Conservation (phyloP, 2,797 vertebrate species). For the Helarctos malayanus region DNA sequence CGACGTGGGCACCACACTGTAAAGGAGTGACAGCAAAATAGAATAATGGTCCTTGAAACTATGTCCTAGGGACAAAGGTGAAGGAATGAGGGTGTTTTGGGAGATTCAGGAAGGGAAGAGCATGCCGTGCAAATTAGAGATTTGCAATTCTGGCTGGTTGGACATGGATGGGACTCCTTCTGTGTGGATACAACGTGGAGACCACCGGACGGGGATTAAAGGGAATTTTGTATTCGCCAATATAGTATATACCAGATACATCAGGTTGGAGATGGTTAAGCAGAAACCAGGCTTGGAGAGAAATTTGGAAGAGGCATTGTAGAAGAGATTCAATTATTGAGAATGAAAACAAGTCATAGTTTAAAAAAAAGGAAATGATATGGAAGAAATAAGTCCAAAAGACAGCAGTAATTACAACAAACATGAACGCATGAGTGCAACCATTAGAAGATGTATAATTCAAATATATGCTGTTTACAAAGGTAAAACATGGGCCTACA, state of each 20-base stretch:
- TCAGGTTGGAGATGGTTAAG: no score
- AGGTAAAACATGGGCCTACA: not conserved
- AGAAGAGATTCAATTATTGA: not conserved
- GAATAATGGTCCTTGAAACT: not conserved
- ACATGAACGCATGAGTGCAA: accelerated
- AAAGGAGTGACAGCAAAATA: not conserved
- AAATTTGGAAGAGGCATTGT: not conserved
- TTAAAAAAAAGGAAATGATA: not conserved
- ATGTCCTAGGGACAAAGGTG: not conserved
- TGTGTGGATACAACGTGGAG: accelerated
- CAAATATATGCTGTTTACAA: not conserved
- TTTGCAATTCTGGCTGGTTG: accelerated
- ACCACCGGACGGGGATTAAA: not conserved
- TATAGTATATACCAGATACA: not conserved
- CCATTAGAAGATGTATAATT: not conserved
- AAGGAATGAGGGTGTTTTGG: not conserved
- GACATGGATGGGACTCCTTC: accelerated
- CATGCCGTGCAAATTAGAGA: accelerated
- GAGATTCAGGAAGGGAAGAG: not conserved
- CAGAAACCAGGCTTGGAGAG: not conserved
- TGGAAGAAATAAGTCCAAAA: not conserved
- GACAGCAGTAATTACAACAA: not conserved
- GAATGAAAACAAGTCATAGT: not conserved
- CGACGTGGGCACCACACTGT: not conserved
- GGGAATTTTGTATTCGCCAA: not conserved